A percentile compares a stretch with the other conserved stretches of the same genome.
Evolutionary conservation across 2,888 invertebrate genomes (phyloP).

Genomic region (Melinaea marsaeus): DNA sequence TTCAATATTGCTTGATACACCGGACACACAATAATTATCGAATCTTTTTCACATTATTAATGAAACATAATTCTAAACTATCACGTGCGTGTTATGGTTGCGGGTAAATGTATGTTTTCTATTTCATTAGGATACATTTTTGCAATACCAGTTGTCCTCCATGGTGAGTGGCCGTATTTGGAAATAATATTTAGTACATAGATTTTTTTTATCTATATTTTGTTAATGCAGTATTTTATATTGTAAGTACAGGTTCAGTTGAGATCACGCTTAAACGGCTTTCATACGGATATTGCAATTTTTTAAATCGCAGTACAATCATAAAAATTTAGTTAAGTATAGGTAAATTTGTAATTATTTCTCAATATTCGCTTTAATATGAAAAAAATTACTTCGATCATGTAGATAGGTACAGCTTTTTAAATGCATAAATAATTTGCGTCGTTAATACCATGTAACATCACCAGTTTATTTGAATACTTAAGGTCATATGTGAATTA

Average conservation of each 20-base stretch:
- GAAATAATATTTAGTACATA: slow-evolving; percentile 48
- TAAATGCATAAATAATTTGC: slow-evolving; percentile 38
- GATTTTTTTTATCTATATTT: slow-evolving; percentile 41
- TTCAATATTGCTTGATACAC: too few relatives aligned
- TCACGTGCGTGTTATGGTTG: slow-evolving; percentile 14
- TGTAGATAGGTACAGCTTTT: slow-evolving; percentile 39
- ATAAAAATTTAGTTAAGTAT: slow-evolving; percentile 6
- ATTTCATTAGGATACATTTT: slow-evolving; percentile 73
- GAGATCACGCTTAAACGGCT: slow-evolving; percentile 59
- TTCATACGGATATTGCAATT: slow-evolving; percentile 40
- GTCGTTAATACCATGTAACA: slow-evolving; percentile 30
- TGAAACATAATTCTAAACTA: neutral
- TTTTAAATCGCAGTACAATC: slow-evolving; percentile 14
- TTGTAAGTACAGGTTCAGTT: slow-evolving; percentile 28
- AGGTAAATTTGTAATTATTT: slow-evolving; percentile 8
- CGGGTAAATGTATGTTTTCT: slow-evolving; percentile 57
- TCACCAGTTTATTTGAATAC: slow-evolving; percentile 11
- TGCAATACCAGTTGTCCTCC: slow-evolving; percentile 75
- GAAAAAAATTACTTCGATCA: slow-evolving; percentile 12
- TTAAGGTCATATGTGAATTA: slow-evolving; percentile 6
- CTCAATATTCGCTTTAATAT: slow-evolving; percentile 20
- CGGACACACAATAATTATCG: too few relatives aligned
- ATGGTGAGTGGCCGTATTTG: slow-evolving; percentile 71
- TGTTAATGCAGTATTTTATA: slow-evolving; percentile 35
- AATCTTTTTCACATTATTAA: too few relatives aligned